A percentile compares a stretch with the other conserved stretches of the same genome.
Evolutionary conservation across 2,888 invertebrate species (phyloP).

Genomic region (Mythimna impura): DNA sequence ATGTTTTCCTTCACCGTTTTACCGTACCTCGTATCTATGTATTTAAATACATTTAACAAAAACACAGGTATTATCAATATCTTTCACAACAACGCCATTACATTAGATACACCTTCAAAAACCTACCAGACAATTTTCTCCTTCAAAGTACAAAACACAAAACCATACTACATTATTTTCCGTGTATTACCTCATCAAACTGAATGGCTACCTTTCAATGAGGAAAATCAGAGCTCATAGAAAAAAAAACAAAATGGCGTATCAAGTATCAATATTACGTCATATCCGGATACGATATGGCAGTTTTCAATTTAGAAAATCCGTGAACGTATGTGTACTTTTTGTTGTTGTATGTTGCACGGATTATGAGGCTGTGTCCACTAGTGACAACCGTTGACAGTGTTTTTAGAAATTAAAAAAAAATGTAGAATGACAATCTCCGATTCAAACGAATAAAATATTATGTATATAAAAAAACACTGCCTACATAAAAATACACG

Average conservation of each 20-base stretch:
- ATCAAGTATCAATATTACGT: conserved; percentile 46
- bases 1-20: too few relatives aligned
- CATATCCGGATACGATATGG: conserved; percentile 45
- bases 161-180: conserved; percentile 34
- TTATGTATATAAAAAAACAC: too few relatives aligned
- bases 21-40: neutral
- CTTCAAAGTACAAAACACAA: conserved; percentile 16
- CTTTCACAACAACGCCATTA: neutral
- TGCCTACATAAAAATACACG: too few relatives aligned
- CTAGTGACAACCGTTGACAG: neutral
- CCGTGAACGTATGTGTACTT: conserved; percentile 19
- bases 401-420: neutral
- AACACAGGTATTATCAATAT: neutral
- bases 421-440: neutral
- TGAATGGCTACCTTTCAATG: conserved; percentile 39
- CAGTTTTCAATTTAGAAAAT: conserved; percentile 60
- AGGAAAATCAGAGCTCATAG: conserved; percentile 25
- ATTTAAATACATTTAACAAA: neutral
- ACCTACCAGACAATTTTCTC: conserved; percentile 24
- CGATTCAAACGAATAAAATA: too few relatives aligned
- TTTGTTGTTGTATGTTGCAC: conserved; percentile 1
- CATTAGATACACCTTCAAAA: conserved; percentile 28
- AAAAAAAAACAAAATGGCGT: conserved; percentile 36
- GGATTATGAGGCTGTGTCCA: conserved; percentile 48
- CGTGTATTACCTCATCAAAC: conserved; percentile 49